phyloP scores from a whole-genome alignment of 2,888 invertebrate species.

The Hemithea aestivaria region DNA sequence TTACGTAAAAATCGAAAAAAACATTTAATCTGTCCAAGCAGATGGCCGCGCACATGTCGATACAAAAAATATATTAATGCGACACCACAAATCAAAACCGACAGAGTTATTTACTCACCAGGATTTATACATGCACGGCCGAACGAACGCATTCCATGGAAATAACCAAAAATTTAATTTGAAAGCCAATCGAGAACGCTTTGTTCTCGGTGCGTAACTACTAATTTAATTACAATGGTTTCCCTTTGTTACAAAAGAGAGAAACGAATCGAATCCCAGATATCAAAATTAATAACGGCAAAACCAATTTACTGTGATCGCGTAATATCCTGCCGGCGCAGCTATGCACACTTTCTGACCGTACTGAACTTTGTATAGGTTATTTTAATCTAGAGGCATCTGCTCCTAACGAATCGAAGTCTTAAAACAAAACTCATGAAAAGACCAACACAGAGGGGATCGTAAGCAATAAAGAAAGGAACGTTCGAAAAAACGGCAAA shows the following conservation, averaged over 20 bases:
- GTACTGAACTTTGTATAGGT: constrained; percentile 49
- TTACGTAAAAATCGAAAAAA: constrained; percentile 67
- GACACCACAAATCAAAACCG: constrained; percentile 13
- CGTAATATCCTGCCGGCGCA: constrained; percentile 71
- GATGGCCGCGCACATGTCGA: constrained; percentile 69
- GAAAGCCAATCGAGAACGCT: constrained; percentile 43
- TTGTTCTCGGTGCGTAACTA: constrained; percentile 58
- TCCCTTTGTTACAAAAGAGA: constrained; percentile 78
- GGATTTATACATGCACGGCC: constrained; percentile 18
- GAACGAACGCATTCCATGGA: constrained; percentile 19
- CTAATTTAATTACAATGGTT: constrained; percentile 74
- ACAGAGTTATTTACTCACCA: constrained; percentile 23
- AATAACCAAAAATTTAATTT: constrained; percentile 46
- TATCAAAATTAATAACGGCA: constrained; percentile 77
- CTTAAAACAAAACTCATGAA: constrained; percentile 42
- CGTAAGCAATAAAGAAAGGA: constrained; percentile 49
- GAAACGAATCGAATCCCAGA: constrained; percentile 78
- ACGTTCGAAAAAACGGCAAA: constrained; percentile 63
- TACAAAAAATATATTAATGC: constrained; percentile 44
- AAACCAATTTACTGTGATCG: constrained; percentile 71
- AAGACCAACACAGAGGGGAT: constrained; percentile 44
- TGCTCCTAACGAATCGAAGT: constrained; percentile 18
- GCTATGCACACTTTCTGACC: constrained; percentile 48
- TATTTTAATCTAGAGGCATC: constrained; percentile 30
- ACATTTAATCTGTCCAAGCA: constrained; percentile 72